Percentiles rank a stretch among this genome's conserved stretches.
Conservation (phyloP, 2,888 invertebrate species). For the Endotricha flammealis region DNA sequence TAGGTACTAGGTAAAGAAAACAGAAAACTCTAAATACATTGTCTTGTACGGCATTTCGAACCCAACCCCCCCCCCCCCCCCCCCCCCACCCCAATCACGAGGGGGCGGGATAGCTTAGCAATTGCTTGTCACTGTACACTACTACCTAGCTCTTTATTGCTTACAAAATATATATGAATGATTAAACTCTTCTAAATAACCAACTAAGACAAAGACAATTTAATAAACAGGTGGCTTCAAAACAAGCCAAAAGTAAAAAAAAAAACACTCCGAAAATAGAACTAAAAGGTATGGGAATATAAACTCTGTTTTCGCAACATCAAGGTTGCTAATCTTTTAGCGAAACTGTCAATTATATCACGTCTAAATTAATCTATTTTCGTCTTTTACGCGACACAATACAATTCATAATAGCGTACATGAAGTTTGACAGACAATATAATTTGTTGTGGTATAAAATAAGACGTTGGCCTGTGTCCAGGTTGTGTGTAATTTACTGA, state of each 20-base stretch:
- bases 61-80: too few relatives aligned
- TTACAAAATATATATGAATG: too few relatives aligned
- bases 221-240: neutral
- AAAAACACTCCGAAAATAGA: neutral
- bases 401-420: neutral
- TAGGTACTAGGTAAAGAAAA: too few relatives aligned
- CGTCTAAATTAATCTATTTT: neutral
- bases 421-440: neutral
- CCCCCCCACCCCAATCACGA: too few relatives aligned
- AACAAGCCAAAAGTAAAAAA: too few relatives aligned
- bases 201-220: neutral
- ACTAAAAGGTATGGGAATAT: neutral
- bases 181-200: neutral
- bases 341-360: neutral
- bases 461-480: neutral
- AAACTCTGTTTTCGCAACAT: neutral
- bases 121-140: too few relatives aligned
- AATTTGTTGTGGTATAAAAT: constrained; percentile 3
- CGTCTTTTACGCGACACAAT: neutral
- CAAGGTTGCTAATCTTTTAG: neutral
- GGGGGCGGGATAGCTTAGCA: too few relatives aligned
- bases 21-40: too few relatives aligned
- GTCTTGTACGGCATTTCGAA: too few relatives aligned
- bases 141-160: too few relatives aligned
- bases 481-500: constrained; percentile 3